Conservation (phyloP, 2,888 invertebrate genomes). For the Apodemia mormo region DNA sequence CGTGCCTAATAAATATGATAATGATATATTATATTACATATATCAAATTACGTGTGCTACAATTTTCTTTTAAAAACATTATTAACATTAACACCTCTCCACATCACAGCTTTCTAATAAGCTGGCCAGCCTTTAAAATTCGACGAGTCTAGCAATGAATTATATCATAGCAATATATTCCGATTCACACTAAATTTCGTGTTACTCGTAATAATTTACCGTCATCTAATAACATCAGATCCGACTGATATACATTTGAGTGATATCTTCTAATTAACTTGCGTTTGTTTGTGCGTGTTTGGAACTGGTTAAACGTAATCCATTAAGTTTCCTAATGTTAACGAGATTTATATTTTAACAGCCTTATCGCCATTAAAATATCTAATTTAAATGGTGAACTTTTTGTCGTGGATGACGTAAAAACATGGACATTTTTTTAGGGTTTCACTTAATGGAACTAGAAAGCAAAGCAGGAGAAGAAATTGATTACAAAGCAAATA, state of each 20-base stretch:
- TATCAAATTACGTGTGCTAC: not conserved
- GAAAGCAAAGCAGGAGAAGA: no score
- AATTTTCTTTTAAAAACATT: not conserved
- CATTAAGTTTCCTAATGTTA: constrained; percentile 12
- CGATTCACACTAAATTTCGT: not conserved
- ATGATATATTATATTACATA: not conserved
- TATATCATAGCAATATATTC: constrained; percentile 25
- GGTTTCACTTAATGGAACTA: no score
- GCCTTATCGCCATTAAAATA: not conserved
- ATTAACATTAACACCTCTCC: not conserved
- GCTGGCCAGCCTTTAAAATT: not conserved
- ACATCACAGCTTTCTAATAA: not conserved
- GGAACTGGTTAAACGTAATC: constrained; percentile 8
- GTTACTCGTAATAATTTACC: constrained; percentile 1
- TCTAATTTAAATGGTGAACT: constrained; percentile 3
- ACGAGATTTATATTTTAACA: not conserved
- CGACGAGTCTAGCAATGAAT: not conserved
- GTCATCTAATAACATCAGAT: constrained; percentile 4
- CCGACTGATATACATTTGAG: constrained; percentile 5
- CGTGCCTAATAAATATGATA: no score
- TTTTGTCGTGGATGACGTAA: not conserved
- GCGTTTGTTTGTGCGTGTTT: constrained; percentile 10
- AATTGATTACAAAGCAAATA: no score
- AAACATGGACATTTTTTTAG: no score
- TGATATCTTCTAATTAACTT: constrained; percentile 9